phyloP scores from a whole-genome alignment of 2,113 vertebrate species.

The Centropristis striata region DNA sequence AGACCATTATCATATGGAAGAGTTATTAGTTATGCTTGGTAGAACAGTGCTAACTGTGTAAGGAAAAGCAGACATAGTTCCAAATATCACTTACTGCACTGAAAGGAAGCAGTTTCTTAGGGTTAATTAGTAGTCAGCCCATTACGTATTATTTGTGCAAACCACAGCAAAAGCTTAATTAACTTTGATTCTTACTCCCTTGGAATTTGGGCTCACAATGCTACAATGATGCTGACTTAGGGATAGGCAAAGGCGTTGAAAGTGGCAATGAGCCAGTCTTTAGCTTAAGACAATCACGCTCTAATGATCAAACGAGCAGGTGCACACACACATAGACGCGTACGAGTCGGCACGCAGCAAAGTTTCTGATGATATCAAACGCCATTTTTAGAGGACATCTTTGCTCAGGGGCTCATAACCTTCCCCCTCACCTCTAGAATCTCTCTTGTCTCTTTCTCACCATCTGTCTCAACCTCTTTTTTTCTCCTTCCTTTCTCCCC shows the following conservation, averaged over 20 bases:
- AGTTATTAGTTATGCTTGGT: constrained; percentile 68
- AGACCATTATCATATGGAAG: constrained; percentile 58
- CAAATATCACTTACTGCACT: constrained; percentile 81
- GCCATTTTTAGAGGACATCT: constrained; percentile 16
- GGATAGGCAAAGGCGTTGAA: constrained; percentile 22
- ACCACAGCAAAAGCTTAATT: constrained; percentile 85
- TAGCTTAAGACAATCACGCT: constrained; percentile 39
- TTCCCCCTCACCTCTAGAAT: constrained; percentile 45
- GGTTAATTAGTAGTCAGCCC: constrained; percentile 84
- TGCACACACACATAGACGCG: neutral
- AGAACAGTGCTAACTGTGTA: constrained; percentile 72
- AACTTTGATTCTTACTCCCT: constrained; percentile 76
- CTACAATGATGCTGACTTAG: constrained; percentile 71
- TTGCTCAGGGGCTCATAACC: constrained; percentile 27
- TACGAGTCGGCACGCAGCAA: neutral
- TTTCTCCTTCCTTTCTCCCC: constrained; percentile 5
- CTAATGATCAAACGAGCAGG: constrained; percentile 48
- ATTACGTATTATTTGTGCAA: constrained; percentile 83
- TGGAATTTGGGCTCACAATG: constrained; percentile 68
- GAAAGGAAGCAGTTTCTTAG: constrained; percentile 77
- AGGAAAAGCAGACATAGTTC: constrained; percentile 59
- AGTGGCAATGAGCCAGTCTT: constrained; percentile 59
- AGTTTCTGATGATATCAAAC: neutral
- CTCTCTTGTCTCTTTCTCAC: constrained; percentile 21
- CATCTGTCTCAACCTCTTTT: neutral